Evolutionary conservation across 2,888 invertebrate genomes (phyloP), one percentile per base, ranked within the genome.

Genomic region (Drosophila meridionalis): DNA sequence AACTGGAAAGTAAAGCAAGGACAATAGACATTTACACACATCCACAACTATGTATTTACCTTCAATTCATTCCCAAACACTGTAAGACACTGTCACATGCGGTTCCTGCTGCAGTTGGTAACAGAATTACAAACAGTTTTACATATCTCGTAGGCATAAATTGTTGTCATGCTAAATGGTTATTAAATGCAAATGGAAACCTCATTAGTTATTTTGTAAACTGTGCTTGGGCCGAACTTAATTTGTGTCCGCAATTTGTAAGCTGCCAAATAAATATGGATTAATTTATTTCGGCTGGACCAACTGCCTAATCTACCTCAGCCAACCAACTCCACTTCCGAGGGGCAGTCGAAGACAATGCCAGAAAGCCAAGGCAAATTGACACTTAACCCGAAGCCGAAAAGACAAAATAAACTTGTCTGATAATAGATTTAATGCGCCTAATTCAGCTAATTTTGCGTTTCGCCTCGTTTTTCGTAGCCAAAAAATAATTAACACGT

Each of bases 391-490:
- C 75, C 67, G 66, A 40, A 73, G 78, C 57, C 70, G 45, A 71
- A 69, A 68, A 64, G 69, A 47, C 55, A 59, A 69, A 69, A 80
- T 82, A 76, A 82, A 78, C 76, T 82, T 82, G 62, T 77, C 78
- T 68, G 76, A 78, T 82, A 82, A 77, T 82, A 75, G 78, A 80
- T 87, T 82, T 79, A 77, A 77, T 78, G 72, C 63, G 73, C 63
- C 57, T 73, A 76, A 76, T 84, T 83, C 68, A 34, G 73, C 78
- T 80, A 80, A 80, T 83, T 73, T 82, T 70, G 73, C 57, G 63
- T 64, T 69, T 69, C 69, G 75, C 69, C 55, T 20, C 20, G 50
- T 52, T 50, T 53, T 62, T 43, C 53, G 8, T 38, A 56, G 43
- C 57, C 38, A 32, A 50, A 73, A 73, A 76, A 81, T 77, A 81